Evolutionary conservation across 2,888 invertebrate genomes (phyloP), one percentile per base, ranked within the genome.

Genomic region (Eudasyphora cyanicolor): DNA sequence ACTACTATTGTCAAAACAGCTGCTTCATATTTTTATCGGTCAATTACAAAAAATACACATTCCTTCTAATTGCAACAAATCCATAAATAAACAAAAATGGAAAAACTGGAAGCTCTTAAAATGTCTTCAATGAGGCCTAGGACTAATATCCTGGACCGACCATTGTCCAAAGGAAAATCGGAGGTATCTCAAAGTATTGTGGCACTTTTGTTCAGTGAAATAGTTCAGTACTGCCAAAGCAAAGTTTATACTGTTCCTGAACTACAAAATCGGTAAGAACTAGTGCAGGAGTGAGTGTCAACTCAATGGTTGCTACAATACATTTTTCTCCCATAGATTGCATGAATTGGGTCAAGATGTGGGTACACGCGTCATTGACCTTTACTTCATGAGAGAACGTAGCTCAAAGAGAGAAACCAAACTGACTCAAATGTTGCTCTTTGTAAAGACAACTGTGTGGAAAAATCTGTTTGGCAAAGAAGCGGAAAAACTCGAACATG

Each of bases 391-490:
- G 0, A 94, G 99, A 86, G 99, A 99, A 91, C 95, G 97, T 87
- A 97, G 96, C 89, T 97, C 96, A 85, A 99, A 98, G 91, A 93
- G 99, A 38, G 99, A 99, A 93, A 97, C 97, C 2, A 99, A 99
- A 91, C 92, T 99, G 5, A 93, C 99, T 0, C 98, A 98, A 90
- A 98, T 99, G 94, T 93, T 99, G 10, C 93, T 99, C 7, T 99
- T 99, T 92, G 95, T 99, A 1, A 99, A 99, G 91, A 97, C 97
- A 4, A 98, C 98, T 0, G 93, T 99, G 17, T 99, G 99, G 99
- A 99, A 99, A 96, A 97, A 96, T 74, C 92, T 99, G 21, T 99
- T 99, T 94, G 99, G 99, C 1, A 97, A 97, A 90, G 99, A 99
- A 93, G 99, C 99, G 38, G 99, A 99, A 90, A 99, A 99, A 91